Evolutionary conservation across 2,797 vertebrate genomes (phyloP).

Genomic region (Loris lydekkerianus): DNA sequence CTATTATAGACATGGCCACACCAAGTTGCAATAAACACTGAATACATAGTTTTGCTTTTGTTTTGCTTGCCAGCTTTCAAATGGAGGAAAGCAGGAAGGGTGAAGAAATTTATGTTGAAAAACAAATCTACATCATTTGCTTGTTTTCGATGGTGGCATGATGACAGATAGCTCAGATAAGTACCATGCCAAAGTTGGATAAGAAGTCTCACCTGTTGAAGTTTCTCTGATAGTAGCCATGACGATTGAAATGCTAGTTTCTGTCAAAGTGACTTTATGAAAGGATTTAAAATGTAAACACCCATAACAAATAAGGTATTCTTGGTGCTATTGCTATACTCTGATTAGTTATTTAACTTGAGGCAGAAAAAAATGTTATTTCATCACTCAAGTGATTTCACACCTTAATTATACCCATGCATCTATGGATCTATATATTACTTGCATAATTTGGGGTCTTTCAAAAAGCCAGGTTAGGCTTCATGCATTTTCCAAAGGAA

Average conservation of each 20-base stretch:
- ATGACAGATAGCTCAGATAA: background rate
- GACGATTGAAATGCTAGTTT: background rate
- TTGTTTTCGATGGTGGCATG: background rate
- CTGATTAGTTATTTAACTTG: background rate
- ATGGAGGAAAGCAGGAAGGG: background rate
- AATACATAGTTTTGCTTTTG: background rate
- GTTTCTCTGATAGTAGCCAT: background rate
- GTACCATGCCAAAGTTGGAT: background rate
- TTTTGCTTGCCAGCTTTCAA: background rate
- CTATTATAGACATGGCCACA: background rate
- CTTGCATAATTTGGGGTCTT: background rate
- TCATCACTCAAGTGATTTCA: background rate
- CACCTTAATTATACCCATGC: background rate
- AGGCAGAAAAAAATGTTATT: background rate
- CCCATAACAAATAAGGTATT: background rate
- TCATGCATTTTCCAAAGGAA: background rate
- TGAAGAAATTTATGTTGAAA: background rate
- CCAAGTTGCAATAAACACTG: background rate
- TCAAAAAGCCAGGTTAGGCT: background rate
- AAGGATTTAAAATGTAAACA: background rate
- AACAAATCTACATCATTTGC: background rate
- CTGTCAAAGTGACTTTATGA: background rate
- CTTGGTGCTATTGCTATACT: background rate
- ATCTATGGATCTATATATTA: background rate
- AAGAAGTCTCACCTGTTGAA: background rate